A percentile compares a stretch with the other conserved stretches of the same genome.
Conservation (phyloP, 2,113 vertebrate genomes). For the Hyaena hyaena region DNA sequence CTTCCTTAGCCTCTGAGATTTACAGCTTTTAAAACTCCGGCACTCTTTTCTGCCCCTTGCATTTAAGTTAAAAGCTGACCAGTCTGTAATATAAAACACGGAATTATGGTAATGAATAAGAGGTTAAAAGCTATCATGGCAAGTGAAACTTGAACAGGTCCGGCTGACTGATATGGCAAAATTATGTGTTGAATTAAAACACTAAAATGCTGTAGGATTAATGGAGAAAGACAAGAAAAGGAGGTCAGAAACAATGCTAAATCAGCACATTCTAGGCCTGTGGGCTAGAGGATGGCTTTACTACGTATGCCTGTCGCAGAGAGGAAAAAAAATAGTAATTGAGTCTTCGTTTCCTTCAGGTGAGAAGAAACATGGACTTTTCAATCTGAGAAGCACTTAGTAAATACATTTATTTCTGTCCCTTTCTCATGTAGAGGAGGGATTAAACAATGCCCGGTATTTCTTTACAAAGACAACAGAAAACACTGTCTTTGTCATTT, state of each 20-base stretch:
- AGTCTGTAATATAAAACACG: constrained; percentile 77
- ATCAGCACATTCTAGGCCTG: constrained; percentile 47
- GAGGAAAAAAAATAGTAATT: not conserved
- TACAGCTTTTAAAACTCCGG: constrained; percentile 65
- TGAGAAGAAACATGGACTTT: not conserved
- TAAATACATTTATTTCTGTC: not conserved
- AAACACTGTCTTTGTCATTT: not conserved
- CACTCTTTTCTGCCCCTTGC: constrained; percentile 67
- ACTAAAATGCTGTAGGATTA: constrained; percentile 71
- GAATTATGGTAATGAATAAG: constrained; percentile 63
- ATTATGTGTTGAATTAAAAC: constrained; percentile 79
- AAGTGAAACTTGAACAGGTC: constrained; percentile 69
- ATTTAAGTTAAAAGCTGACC: constrained; percentile 72
- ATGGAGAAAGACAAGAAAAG: constrained; percentile 67
- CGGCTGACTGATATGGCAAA: constrained; percentile 68
- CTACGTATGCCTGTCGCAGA: not conserved
- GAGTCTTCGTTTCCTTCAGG: constrained; percentile 51
- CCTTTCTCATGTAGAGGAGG: not conserved
- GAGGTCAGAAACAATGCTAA: constrained; percentile 28
- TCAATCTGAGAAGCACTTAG: not conserved
- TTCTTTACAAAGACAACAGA: not conserved
- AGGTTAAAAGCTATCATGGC: constrained; percentile 68
- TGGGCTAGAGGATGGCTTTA: not conserved
- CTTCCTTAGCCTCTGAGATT: constrained; percentile 38
- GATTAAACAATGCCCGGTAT: not conserved